These are phyloP conservation scores for Drosophila subpulchrella DNA, from an alignment of 1,140 invertebrate species.

Conservation along the genomic window DNA sequence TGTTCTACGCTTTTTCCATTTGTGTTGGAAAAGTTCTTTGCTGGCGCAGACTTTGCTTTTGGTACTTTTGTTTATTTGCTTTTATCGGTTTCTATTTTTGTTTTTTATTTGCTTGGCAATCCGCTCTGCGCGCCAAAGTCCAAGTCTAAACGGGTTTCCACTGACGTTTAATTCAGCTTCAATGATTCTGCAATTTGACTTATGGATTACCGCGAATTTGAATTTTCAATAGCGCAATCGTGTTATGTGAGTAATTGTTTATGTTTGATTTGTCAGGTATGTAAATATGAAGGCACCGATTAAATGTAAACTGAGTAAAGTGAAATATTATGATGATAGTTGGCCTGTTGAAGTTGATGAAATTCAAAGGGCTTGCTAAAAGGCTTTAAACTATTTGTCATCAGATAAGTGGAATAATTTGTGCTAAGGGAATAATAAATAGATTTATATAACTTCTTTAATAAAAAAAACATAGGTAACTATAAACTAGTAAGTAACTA, in stretches of 20 bases:
- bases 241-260: slow-evolving; percentile 24
- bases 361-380: not conserved
- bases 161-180: slow-evolving; percentile 44
- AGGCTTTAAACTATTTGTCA: not conserved
- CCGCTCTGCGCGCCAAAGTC: slow-evolving; percentile 24
- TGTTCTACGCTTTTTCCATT: slow-evolving; percentile 21
- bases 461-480: not conserved
- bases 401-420: not conserved
- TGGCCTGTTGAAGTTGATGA: slow-evolving; percentile 1
- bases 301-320: slow-evolving; percentile 16
- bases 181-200: slow-evolving; percentile 46
- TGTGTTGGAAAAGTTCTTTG: slow-evolving; percentile 48
- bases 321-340: slow-evolving; percentile 7
- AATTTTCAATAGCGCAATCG: slow-evolving; percentile 16
- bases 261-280: slow-evolving; percentile 24
- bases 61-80: slow-evolving; percentile 47
- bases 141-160: slow-evolving; percentile 44
- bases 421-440: too few relatives aligned
- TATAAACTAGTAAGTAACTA: too few relatives aligned
- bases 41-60: slow-evolving; percentile 67
- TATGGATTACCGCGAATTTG: slow-evolving; percentile 32
- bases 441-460: not conserved
- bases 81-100: slow-evolving; percentile 42
- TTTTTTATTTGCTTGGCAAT: slow-evolving; percentile 25
- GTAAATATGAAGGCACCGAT: slow-evolving; percentile 16